Percentiles rank a stretch among this genome's conserved stretches.
Conservation (phyloP, 2,797 vertebrate species). For the Gymnopithys bicolor region DNA sequence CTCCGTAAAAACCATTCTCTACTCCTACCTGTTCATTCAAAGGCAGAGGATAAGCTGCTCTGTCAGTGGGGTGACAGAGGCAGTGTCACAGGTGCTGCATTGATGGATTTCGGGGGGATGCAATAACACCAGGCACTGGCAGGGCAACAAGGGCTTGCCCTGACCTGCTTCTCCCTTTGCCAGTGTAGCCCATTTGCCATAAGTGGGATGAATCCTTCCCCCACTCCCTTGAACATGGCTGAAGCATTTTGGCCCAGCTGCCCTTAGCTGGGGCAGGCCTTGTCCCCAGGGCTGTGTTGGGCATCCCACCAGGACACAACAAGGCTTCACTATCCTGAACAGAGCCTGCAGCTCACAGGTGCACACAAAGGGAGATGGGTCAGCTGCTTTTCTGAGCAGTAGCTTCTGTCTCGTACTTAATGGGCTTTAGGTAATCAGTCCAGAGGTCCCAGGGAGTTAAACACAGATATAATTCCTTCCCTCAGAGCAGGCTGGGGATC, state of each 20-base stretch:
- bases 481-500: neutral
- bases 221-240: neutral
- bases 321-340: neutral
- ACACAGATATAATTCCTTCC: neutral
- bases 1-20: neutral
- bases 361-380: fast-evolving
- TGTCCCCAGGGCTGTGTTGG: neutral
- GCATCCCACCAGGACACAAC: fast-evolving
- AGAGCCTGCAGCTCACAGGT: fast-evolving
- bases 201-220: neutral
- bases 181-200: fast-evolving
- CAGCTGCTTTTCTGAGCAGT: neutral
- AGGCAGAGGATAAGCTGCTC: neutral
- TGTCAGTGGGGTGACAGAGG: neutral
- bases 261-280: neutral
- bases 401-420: neutral
- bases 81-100: fast-evolving
- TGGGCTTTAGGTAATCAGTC: neutral
- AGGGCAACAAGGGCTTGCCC: neutral
- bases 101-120: fast-evolving
- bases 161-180: neutral
- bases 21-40: neutral
- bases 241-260: neutral
- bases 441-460: neutral
- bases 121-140: neutral